Base-by-base conservation (phyloP, 2,113 vertebrate species). In the Aythya baeri region DNA sequence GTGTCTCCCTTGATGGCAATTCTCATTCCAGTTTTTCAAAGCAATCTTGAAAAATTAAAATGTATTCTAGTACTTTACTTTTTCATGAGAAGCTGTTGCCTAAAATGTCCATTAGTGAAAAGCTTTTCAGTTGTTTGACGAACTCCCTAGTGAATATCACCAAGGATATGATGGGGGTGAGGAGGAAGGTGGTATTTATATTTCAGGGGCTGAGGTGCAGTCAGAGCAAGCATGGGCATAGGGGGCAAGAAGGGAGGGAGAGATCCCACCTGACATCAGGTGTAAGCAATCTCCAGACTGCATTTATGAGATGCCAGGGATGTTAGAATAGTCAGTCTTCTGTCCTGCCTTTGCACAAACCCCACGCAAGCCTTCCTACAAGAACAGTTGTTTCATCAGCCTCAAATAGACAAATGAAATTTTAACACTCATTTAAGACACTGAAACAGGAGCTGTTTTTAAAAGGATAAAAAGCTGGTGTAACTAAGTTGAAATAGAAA, bases 381-480 rank as follows among this genome's bases (percentile, higher is more conserved):
- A 32, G 50, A 71, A 86, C 71, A 77, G 74, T 77, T 62, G 50
- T 93, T 97, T 86, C 6, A 49, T 62, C 76, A 88, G 68, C 66
- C 78, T 77, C 82, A 50, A 96, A 75, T 76, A 73, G 57, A 78
- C 43, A 94, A 96, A 95, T 92, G 34, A 74, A 67, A 70, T 79
- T 94, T 96, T 94, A 97, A 94, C 22, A 68, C 59, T n/a, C 76
- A 43, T n/a, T 85, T 89, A 91, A 95, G 86, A 58, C 91, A 49
- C 85, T 79, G 81, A 93, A 55, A 61, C 65, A 61, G 66, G 66
- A 90, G 31, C 83, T 94, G 44, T 79, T 95, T 97, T 95, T 96
- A 90, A 91, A 93, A 95, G 61, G 67, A 87, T 6, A 55, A n/a
- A 27, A 68, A 79, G 83, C 5, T 66, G 8, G 7, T 92, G 25